Evolutionary conservation across 64 coral and sea anemone species (phyloP), one percentile per base, ranked within the genome.

Genomic region (Hydrozoanthus tunicans): DNA sequence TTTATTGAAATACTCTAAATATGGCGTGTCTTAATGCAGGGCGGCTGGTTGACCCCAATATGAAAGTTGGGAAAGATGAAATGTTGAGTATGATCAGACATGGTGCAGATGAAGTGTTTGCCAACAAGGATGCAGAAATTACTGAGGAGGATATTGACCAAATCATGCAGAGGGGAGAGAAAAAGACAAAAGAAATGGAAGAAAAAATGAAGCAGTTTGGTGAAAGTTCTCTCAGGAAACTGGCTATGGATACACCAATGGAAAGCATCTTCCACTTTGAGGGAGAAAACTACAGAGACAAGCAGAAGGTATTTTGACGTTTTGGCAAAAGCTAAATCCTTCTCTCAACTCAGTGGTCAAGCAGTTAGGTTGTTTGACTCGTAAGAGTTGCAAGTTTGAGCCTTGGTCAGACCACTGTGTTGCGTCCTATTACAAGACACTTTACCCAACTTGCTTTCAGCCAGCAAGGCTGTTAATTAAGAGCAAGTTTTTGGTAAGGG

Each of bases 121-220:
- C 97, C 70, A 96, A 94, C 15, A 99, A 94, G 68, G 97, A 99
- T 89, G 92, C 93, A 79, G 97, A 99, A 69, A 93, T 99, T 65
- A 99, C 97, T 7, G 94, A 99, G 56, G 97, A 99, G 68, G 97
- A 96, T 67, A 95, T 99, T 81, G 97, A 94, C 58, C 89, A 76
- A 17, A 99, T 99, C 59, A 62, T 99, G 54, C 86, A 93, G 71
- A 93, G 92, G 84, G 97, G 94, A 77, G 97, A 95, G 54, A 95
- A 90, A 51, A 99, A 99, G 90, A 94, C 95, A 7, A 91, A 60
- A 43, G 97, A 99, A 63, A 78, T 99, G 65, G 97, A 91, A 81
- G 97, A 99, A 58, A 99, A 99, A 77, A 99, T 99, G 97, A 99
- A 99, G 80, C 86, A 95, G 90, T 99, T 95, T 96, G 97, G 97